phyloP scores from a whole-genome alignment of 1,140 invertebrate genomes.

The Zaprionus africanus region DNA sequence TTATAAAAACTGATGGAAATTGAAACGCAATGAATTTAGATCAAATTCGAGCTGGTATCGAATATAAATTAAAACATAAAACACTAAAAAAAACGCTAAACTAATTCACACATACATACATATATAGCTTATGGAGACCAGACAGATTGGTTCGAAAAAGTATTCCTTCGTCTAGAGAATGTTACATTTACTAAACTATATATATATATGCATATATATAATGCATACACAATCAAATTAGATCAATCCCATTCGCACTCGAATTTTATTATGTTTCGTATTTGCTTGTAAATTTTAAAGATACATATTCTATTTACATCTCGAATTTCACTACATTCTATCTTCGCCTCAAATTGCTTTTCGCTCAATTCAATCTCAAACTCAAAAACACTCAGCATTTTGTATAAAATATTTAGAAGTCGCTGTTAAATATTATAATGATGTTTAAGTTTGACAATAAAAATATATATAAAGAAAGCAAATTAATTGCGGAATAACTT shows the following conservation, averaged over 20 bases:
- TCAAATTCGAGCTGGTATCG: conserved; percentile 83
- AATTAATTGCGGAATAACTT: conserved; percentile 19
- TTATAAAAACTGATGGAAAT: conserved; percentile 62
- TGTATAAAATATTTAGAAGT: conserved; percentile 24
- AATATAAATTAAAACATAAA: conserved; percentile 53
- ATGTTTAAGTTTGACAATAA: conserved; percentile 39
- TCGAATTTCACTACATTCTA: conserved; percentile 30
- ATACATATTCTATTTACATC: conserved; percentile 17
- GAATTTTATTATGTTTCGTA: conserved; percentile 51
- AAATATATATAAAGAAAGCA: conserved; percentile 9
- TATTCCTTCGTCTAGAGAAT: conserved; percentile 15
- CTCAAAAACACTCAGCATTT: conserved; percentile 35
- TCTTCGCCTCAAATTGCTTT: not conserved
- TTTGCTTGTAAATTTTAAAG: conserved; percentile 18
- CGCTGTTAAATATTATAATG: conserved; percentile 23
- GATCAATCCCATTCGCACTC: conserved; percentile 43
- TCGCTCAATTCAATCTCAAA: conserved; percentile 21
- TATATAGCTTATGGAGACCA: conserved; percentile 26
- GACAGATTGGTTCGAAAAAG: conserved; percentile 25
- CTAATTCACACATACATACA: conserved; percentile 13
- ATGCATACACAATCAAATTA: conserved; percentile 1
- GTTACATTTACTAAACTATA: not conserved
- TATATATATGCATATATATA: conserved; percentile 4
- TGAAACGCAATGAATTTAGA: conserved; percentile 81
- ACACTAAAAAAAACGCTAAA: conserved; percentile 13